Base-by-base conservation (phyloP, 2,888 invertebrate species). In the Chymomyza caudatula region DNA sequence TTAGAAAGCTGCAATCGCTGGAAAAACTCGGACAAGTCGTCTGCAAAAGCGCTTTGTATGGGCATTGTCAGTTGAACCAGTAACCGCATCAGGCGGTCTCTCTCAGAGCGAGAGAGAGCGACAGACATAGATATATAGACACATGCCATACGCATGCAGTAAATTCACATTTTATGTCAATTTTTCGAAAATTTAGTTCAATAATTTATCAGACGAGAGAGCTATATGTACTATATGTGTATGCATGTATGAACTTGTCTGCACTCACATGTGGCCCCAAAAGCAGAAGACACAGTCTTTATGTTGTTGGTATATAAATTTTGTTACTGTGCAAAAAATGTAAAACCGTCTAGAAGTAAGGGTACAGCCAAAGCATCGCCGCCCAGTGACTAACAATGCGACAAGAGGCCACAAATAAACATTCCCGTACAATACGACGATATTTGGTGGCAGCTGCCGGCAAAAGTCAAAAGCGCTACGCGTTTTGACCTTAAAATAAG, bases 401-500 rank as follows among this genome's bases (percentile, higher is more conserved):
- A 57, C 44, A 22, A 47, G 58, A 13, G 53, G 53, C 53, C 15
- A 53, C 53, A 53, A 53, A 53, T 55, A 55, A 55, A 43, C 55
- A 43, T 55, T 20, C 17, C 11, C 43, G 55, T 42, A 19, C 3
- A 13, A 5, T 13, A 55, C 23, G 4, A n/a, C 11, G 29, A 37
- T 37, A 37, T 37, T 37, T 37, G 29, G 55, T 20, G 19, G 55
- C 55, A 19, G 42, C 55, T 13, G 59, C 51, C 25, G 25, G 53
- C 53, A 11, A 25, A 17, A 25, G 15, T 13, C 25, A n/a, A 20
- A 15, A 51, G 51, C n/a, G 23, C 25, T 53, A 20, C 13, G 53
- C 53, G 53, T 53, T 53, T 53, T 53, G 53, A 53, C 53, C 53
- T 53, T 53, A 53, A 53, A 53, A 53, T 53, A 53, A 53, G 53